A percentile compares a stretch with the other conserved stretches of the same genome.
These are phyloP conservation scores for Microplitis deprimator DNA, from an alignment of 2,888 invertebrate genomes.

Conservation along the genomic window DNA sequence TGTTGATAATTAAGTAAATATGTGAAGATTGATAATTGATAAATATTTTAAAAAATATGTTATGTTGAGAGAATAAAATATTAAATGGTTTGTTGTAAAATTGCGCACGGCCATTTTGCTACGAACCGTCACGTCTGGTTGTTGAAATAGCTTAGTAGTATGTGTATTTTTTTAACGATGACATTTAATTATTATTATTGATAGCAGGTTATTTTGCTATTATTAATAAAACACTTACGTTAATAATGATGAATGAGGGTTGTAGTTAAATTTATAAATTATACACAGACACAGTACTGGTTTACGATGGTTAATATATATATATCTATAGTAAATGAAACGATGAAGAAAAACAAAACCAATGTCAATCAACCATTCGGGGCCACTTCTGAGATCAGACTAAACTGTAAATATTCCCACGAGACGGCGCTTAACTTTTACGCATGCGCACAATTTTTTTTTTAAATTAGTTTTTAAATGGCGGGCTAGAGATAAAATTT, in stretches of 20 bases:
- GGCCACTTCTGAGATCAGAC: conserved; percentile 63
- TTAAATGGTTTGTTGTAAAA: conserved; percentile 61
- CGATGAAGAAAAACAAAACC: conserved; percentile 52
- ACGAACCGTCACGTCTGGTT: conserved; percentile 62
- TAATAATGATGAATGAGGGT: conserved; percentile 43
- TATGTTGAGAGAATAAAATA: neutral
- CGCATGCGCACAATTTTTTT: conserved; percentile 54
- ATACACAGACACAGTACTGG: neutral
- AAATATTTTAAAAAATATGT: neutral
- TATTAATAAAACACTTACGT: conserved; percentile 48
- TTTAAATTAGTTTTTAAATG: neutral
- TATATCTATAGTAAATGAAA: conserved; percentile 30
- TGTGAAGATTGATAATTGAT: neutral
- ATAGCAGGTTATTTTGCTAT: conserved; percentile 34
- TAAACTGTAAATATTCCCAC: conserved; percentile 50
- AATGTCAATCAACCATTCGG: conserved; percentile 56
- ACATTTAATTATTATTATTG: conserved; percentile 16
- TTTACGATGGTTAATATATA: conserved; percentile 43
- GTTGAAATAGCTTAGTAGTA: conserved; percentile 41
- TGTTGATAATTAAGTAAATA: neutral
- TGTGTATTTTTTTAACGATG: conserved; percentile 12
- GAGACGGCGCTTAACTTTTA: conserved; percentile 59
- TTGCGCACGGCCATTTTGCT: conserved; percentile 68
- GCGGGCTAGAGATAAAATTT: neutral
- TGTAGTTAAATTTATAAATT: conserved; percentile 21